Evolutionary conservation across 2,113 vertebrate genomes (phyloP).

Genomic region (Charadrius vociferus): DNA sequence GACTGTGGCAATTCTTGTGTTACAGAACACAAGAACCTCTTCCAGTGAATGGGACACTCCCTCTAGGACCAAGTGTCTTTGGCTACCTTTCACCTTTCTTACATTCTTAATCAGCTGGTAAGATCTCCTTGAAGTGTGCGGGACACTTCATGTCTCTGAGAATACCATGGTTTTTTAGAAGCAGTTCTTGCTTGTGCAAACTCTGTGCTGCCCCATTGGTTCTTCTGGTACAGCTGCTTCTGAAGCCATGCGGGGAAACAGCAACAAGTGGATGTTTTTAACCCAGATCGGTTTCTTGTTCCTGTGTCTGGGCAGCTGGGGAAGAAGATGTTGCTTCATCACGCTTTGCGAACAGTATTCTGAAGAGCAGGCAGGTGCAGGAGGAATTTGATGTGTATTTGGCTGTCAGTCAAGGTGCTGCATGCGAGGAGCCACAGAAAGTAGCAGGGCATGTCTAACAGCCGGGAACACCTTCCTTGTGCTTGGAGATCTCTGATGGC

Average conservation of each 20-base stretch:
- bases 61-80: neutral
- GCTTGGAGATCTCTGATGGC: neutral
- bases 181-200: fast-evolving
- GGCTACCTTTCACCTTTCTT: neutral
- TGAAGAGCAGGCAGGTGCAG: neutral
- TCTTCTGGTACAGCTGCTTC: neutral
- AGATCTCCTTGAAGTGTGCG: neutral
- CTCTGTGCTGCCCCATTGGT: neutral
- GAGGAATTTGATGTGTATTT: neutral
- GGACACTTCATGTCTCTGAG: neutral
- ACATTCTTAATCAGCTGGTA: neutral
- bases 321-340: neutral
- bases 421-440: neutral
- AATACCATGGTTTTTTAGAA: neutral
- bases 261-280: neutral
- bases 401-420: neutral
- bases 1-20: neutral
- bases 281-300: neutral
- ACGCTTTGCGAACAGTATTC: neutral
- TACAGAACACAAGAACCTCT: neutral
- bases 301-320: neutral
- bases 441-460: fast-evolving
- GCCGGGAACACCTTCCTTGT: neutral
- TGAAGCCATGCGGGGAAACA: neutral
- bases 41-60: neutral